phyloP scores from a whole-genome alignment of 2,113 vertebrate species.

The Montifringilla adamsi region DNA sequence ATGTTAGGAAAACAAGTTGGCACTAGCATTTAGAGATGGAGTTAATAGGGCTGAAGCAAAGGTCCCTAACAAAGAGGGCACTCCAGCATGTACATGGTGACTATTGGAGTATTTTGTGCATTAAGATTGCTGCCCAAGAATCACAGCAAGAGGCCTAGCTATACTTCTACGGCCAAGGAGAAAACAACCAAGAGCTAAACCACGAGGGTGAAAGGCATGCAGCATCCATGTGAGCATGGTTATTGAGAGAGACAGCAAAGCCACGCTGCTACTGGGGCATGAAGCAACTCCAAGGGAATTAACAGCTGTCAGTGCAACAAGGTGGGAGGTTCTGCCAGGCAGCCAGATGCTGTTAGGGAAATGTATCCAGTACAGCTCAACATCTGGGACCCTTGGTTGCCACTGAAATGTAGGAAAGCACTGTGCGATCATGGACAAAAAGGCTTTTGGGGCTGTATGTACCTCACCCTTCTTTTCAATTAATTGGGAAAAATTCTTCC shows the following conservation, averaged over 20 bases:
- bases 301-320: slow-evolving; percentile 15
- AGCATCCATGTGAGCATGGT: not conserved
- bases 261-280: not conserved
- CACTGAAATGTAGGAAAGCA: not conserved
- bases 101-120: not conserved
- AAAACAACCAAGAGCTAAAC: not conserved
- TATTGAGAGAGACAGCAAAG: not conserved
- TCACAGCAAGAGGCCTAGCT: not conserved
- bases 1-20: not conserved
- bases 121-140: not conserved
- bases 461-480: not conserved
- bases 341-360: slow-evolving; percentile 52
- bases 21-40: not conserved
- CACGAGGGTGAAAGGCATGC: not conserved
- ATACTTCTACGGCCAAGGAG: not conserved
- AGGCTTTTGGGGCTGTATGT: not conserved
- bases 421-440: not conserved
- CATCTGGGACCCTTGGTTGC: not conserved
- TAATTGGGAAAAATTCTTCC: not conserved
- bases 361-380: not conserved
- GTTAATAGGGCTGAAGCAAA: accelerated
- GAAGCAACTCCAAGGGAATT: not conserved
- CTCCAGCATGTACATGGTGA: accelerated
- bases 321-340: slow-evolving; percentile 21
- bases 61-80: not conserved